phyloP scores from a whole-genome alignment of 2,797 vertebrate genomes.

The Rhabdomys pumilio region DNA sequence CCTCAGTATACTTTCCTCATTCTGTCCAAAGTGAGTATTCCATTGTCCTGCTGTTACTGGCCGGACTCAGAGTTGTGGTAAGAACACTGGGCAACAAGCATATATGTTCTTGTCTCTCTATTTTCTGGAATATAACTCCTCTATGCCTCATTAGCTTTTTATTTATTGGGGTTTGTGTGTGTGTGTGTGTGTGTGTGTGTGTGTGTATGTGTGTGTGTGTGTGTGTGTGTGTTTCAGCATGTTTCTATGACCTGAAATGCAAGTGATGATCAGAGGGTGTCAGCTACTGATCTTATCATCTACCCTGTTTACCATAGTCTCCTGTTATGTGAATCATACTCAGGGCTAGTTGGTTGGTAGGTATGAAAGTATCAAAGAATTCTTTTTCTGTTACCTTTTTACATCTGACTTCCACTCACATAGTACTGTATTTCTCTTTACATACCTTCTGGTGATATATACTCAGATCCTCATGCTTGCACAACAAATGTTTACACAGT shows the following conservation, averaged over 20 bases:
- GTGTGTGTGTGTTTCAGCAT: background rate
- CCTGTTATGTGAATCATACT: background rate
- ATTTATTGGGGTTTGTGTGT: background rate
- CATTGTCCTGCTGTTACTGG: accelerated
- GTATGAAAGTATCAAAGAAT: background rate
- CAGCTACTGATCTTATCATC: background rate
- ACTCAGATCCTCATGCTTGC: background rate
- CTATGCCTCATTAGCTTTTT: background rate
- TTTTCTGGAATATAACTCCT: background rate
- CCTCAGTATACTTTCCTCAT: background rate
- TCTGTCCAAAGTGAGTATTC: too few species aligned
- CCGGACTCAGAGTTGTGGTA: accelerated
- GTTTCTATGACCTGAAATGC: background rate
- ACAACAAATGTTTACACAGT: background rate
- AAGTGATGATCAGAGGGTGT: background rate
- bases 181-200: too few species aligned
- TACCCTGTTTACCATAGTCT: background rate
- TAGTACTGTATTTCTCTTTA: background rate
- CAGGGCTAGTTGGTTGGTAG: background rate
- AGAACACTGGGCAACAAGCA: background rate
- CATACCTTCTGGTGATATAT: background rate
- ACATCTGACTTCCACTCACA: background rate
- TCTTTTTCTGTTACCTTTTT: background rate
- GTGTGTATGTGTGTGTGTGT: background rate
- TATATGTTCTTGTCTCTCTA: background rate